phyloP scores from a whole-genome alignment of 2,888 invertebrate genomes.

The Lithosia quadra region DNA sequence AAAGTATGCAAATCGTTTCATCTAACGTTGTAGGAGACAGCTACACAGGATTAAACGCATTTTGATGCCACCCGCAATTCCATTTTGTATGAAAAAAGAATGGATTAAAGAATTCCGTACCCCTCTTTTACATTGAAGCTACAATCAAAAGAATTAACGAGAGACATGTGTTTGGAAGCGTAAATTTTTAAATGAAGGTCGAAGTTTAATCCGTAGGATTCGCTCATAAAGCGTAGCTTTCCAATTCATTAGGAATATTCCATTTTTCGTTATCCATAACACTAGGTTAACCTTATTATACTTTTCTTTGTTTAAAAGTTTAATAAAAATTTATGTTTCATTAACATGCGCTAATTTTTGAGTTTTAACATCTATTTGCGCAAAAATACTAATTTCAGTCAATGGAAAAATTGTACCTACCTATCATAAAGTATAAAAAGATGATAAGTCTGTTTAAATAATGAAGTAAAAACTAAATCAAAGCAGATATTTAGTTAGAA shows the following conservation, averaged over 20 bases:
- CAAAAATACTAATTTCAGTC: background rate
- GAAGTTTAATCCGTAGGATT: slow-evolving; percentile 44
- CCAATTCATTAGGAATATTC: slow-evolving; percentile 50
- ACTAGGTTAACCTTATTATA: slow-evolving; percentile 28
- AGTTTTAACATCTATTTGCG: background rate
- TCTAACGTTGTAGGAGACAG: slow-evolving; percentile 31
- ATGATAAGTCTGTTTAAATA: too few species aligned
- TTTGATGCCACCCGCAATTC: slow-evolving; percentile 16
- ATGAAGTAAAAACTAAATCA: too few species aligned
- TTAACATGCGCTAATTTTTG: background rate
- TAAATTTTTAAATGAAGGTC: slow-evolving; percentile 51
- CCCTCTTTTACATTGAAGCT: slow-evolving; percentile 37
- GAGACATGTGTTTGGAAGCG: slow-evolving; percentile 40
- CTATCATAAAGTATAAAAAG: too few species aligned
- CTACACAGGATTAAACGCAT: slow-evolving; percentile 24
- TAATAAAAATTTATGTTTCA: slow-evolving; percentile 17
- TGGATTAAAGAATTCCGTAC: slow-evolving; percentile 46
- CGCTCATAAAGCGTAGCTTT: slow-evolving; percentile 28
- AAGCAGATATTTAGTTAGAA: too few species aligned
- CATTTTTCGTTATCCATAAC: slow-evolving; percentile 28
- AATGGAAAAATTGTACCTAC: background rate
- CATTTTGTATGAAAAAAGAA: slow-evolving; percentile 39
- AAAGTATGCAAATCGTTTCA: slow-evolving; percentile 48
- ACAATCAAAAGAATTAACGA: slow-evolving; percentile 47
- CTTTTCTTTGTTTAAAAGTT: slow-evolving; percentile 18